Base-by-base conservation (phyloP, 2,113 vertebrate species). In the Ursus arctos region DNA sequence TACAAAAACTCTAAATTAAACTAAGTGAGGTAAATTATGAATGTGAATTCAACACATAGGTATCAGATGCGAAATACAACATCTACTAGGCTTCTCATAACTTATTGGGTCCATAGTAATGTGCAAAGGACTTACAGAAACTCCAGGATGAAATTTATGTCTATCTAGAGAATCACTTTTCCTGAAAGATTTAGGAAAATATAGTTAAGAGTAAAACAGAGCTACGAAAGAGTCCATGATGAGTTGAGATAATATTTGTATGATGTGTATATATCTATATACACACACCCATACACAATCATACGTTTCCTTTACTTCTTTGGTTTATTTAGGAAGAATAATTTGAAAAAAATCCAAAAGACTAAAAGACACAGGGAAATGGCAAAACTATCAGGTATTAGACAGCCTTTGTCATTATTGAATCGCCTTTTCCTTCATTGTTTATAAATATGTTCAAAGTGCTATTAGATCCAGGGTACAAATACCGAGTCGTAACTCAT, bases 391-490 rank as follows among this genome's bases (percentile, higher is more conserved):
- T 80, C 51, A 63, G 40, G 1, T 65, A 71, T 96, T 91, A 76
- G 65, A 47, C 33, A 67, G 24, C 53, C 36, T 93, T 94, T 55
- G 31, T 91, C 22, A 67, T 95, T 79, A 80, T 33, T 72, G 55
- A 93, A 55, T 10, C 18, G 89, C 36, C 8, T 33, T 71, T 88
- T 97, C 22, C 14, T 51, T 61, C 40, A 55, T 69, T 86, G 74
- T 63, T 96, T 85, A 76, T 95, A 87, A 91, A 71, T 53, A 63
- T 67, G 33, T 72, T 65, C 55, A 94, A 85, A 91, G 16, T 76
- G 4, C 33, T 95, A 18, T 65, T 95, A 49, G 69, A 93, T 65
- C 84, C 67, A 89, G 61, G 92, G 28, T 16, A 85, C 36, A 96
- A 92, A 91, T 95, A 33, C 40, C 47, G 61, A 80, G 43, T 95